Evolutionary conservation across 2,113 vertebrate species (phyloP).

Genomic region (Aldabrachelys gigantea): DNA sequence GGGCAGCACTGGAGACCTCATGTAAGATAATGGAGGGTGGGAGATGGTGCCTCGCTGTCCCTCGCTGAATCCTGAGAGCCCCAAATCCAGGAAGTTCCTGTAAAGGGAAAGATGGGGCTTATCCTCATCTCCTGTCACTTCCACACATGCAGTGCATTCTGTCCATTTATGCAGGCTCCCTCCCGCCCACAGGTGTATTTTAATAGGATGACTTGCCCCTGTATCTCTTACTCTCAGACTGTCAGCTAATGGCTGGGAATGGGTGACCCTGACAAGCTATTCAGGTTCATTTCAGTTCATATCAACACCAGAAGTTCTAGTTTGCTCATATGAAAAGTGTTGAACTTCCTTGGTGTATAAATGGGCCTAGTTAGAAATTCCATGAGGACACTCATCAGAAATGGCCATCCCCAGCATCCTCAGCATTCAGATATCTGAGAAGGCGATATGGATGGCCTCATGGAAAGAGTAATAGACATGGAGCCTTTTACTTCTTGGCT

Average conservation of each 20-base stretch:
- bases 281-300: background rate
- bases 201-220: no score
- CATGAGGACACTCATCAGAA: background rate
- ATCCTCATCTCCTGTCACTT: background rate
- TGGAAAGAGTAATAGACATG: background rate
- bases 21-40: background rate
- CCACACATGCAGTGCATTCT: background rate
- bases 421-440: background rate
- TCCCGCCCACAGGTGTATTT: background rate
- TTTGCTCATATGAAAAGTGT: background rate
- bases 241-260: background rate
- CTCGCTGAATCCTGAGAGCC: background rate
- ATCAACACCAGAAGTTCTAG: background rate
- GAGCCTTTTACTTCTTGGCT: background rate
- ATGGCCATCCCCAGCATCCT: rapidly evolving
- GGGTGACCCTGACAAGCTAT: background rate
- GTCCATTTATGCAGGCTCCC: background rate
- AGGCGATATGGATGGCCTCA: background rate
- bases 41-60: background rate
- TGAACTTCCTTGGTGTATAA: background rate
- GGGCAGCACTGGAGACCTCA: background rate
- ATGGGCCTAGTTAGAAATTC: background rate
- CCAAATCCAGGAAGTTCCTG: background rate
- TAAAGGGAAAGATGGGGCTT: background rate
- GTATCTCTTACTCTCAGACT: background rate